Base-by-base conservation (phyloP, 2,113 vertebrate genomes). In the Trinectes maculatus region DNA sequence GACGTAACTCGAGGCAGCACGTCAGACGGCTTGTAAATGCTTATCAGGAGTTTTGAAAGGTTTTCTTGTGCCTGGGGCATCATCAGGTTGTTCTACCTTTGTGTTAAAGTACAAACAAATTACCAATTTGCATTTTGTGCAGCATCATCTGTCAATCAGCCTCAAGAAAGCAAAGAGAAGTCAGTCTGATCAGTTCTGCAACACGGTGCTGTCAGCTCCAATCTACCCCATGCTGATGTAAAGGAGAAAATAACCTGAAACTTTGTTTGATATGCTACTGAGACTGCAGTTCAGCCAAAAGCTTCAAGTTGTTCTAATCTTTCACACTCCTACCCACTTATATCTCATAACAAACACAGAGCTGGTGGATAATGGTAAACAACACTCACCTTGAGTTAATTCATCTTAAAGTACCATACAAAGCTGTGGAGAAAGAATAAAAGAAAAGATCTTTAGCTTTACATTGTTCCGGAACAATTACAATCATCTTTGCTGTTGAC, bases 131-230 rank as follows among this genome's bases (percentile, higher is more conserved):
- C 64, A 83, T 79, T 65, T 73, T 44, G n/a, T 47, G 49, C 51
- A 29, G 62, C 54, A 53, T 68, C 69, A 37, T 65, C 26, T 74
- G 67, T 78, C 83, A 86, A 77, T 86, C 79, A 86, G 53, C 68
- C 48, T 46, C 19, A 31, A 61, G 46, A 63, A 31, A 51, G 43
- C 43, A 36, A 6, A 12, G 62, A 65, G 60, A 66, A 77, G 57
- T 60, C 52, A 24, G 31, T n/a, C 52, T 61, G 75, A 83, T 85
- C 84, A 83, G 53, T 53, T 73, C 80, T 68, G 70, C 81, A 70
- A 51, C 64, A 46, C 9, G 3, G 54, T 46, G 69, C 69, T 66
- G 73, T 75, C 71, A 51, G 70, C 64, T 62, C 64, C 64, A 86
- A 80, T 82, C 51, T 67, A 76, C 75, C 75, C 70, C 70, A 69